Conservation (phyloP, 2,797 vertebrate genomes). For the Scleropages formosus region DNA sequence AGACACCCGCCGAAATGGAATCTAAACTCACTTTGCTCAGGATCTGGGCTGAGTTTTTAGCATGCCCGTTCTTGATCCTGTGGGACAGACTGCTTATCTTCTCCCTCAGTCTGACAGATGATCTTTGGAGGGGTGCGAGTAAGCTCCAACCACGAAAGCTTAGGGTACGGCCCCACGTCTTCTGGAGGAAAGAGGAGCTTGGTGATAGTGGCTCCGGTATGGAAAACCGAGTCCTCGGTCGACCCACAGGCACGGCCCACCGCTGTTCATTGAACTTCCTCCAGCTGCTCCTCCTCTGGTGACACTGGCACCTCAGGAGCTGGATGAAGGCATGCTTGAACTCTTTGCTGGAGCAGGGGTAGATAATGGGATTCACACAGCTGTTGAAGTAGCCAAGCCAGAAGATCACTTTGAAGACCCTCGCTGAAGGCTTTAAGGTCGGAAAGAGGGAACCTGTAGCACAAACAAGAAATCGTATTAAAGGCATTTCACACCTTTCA, state of each 20-base stretch:
- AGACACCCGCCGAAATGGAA: constrained; percentile 85
- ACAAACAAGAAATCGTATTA: background rate
- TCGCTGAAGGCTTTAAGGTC: constrained; percentile 83
- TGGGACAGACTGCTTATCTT: constrained; percentile 92
- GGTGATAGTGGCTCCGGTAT: constrained; percentile 52
- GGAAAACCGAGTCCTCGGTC: constrained; percentile 56
- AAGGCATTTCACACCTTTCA: too few relatives aligned
- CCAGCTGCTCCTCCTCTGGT: constrained; percentile 67
- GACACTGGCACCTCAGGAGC: constrained; percentile 87
- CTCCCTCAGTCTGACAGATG: constrained; percentile 86
- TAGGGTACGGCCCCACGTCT: constrained; percentile 62
- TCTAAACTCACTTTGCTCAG: constrained; percentile 78
- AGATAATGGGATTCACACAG: constrained; percentile 97
- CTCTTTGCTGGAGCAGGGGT: constrained; percentile 96
- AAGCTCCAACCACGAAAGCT: constrained; percentile 80
- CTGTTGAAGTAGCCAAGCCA: constrained; percentile 99
- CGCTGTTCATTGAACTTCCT: constrained; percentile 85
- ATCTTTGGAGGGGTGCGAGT: constrained; percentile 79
- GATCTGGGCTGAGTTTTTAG: constrained; percentile 62
- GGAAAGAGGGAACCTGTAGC: constrained; percentile 88
- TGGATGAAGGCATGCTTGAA: constrained; percentile 94
- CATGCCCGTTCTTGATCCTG: constrained; percentile 79
- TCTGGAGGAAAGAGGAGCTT: constrained; percentile 67
- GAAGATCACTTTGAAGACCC: constrained; percentile 93
- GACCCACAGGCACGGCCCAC: constrained; percentile 77